Evolutionary conservation across 2,113 vertebrate species (phyloP), one percentile per base, ranked within the genome.

Genomic region (Ictalurus furcatus): DNA sequence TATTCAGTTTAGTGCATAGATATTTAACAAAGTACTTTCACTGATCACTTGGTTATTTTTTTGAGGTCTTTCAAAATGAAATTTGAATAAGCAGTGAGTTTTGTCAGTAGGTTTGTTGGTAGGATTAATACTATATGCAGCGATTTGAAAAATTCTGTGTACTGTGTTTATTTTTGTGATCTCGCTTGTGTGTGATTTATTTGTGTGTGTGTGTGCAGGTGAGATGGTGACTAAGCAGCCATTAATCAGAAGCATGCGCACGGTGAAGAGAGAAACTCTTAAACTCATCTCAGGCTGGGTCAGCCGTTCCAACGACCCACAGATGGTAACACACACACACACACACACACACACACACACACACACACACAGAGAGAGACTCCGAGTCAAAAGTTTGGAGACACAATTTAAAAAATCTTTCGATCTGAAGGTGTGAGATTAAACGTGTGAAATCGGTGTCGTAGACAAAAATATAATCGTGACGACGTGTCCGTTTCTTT

Each of bases 211-310:
- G 19, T n/a, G 54, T 52, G 8, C 94, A 99, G 98, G 98, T 94
- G 98, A 99, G 94, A 98, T 99, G 98, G 98, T 99, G 91, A 99
- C 98, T 56, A 99, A 99, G 89, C 98, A 99, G 94, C 98, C 98
- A 3, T 90, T 99, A 93, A 99, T 99, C 94, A 95, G 98, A 94
- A 99, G 98, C 94, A 99, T 99, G 98, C 96, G 98, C 92, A 99
- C 98, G 52, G 98, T 99, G 90, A 99, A 99, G 96, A 98, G 98
- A 92, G 98, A 99, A 96, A 99, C 98, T 0, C 96, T 99, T 91
- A 99, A 99, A 92, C 95, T 99, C 90, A 99, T 99, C 96, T 99
- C 98, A 65, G 98, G 98, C 93, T 99, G 98, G 98, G 98, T 99
- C 94, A 99, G 98, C 96, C 96, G 98, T 87, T 99, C 98, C 84